Percentiles rank a stretch among this genome's conserved stretches.
Conservation (phyloP, 2,797 vertebrate genomes). For the Cynodonichthys magdalenae region DNA sequence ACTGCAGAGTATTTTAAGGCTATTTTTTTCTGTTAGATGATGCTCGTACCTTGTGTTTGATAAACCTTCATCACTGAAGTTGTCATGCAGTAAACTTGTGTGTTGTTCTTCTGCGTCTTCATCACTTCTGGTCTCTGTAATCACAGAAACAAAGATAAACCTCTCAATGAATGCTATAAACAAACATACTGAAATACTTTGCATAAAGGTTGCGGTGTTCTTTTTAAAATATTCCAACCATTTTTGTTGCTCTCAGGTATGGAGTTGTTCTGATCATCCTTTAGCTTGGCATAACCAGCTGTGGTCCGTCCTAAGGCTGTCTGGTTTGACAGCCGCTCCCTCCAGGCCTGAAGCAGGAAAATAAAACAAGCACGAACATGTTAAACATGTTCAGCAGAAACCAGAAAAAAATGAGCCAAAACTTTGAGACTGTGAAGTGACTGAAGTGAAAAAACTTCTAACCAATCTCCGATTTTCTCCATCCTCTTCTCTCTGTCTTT, state of each 20-base stretch:
- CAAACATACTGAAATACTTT: not conserved
- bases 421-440: not conserved
- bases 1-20: not conserved
- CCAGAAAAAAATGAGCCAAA: not conserved
- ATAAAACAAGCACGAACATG: constrained; percentile 24
- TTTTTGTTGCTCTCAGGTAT: constrained; percentile 70
- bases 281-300: constrained; percentile 83
- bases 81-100: constrained; percentile 85
- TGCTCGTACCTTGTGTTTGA: constrained; percentile 66
- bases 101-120: constrained; percentile 73
- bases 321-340: constrained; percentile 82
- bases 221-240: constrained; percentile 63
- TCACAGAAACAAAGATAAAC: constrained; percentile 44
- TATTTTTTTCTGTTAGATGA: not conserved
- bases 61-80: constrained; percentile 82
- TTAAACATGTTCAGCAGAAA: constrained; percentile 4
- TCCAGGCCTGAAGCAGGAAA: constrained; percentile 83
- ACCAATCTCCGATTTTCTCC: constrained; percentile 87
- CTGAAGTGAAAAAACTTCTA: constrained; percentile 6
- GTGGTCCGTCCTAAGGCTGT: constrained; percentile 74
- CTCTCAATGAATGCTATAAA: not conserved
- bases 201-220: not conserved
- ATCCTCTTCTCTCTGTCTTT: constrained; percentile 87
- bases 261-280: constrained; percentile 75
- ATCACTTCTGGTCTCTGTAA: constrained; percentile 78